phyloP scores from a whole-genome alignment of 2,888 invertebrate species.

The Ectemnius continuus region DNA sequence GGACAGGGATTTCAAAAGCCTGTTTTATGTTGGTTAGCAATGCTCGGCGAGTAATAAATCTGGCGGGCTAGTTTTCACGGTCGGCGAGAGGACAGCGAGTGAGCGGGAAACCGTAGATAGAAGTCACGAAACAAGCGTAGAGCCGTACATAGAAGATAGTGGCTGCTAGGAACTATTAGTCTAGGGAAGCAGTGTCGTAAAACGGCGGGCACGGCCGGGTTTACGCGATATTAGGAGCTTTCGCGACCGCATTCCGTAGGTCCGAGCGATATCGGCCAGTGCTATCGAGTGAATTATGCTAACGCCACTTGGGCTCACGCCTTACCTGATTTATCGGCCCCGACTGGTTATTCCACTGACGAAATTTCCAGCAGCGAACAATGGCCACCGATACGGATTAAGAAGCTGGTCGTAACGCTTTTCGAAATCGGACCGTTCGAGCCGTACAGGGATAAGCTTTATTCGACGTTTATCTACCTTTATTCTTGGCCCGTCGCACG shows the following conservation, averaged over 20 bases:
- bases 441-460: background rate
- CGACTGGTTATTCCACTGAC: constrained; percentile 49
- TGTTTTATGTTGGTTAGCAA: no score
- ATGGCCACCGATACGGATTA: constrained; percentile 10
- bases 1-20: no score
- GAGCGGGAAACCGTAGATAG: no score
- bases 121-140: no score
- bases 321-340: constrained; percentile 49
- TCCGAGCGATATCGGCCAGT: constrained; percentile 6
- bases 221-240: constrained; percentile 32
- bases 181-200: no score
- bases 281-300: constrained; percentile 50
- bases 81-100: no score
- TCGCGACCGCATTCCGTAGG: constrained; percentile 6
- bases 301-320: constrained; percentile 51
- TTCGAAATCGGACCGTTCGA: no score
- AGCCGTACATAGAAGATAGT: no score
- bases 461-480: constrained; percentile 7
- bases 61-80: no score
- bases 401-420: no score
- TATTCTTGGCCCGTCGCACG: background rate
- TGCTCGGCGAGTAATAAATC: no score
- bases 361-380: constrained; percentile 42
- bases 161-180: no score
- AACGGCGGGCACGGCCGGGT: background rate